Evolutionary conservation across 2,888 invertebrate genomes (phyloP).

Genomic region (Malthinus flaveolus): DNA sequence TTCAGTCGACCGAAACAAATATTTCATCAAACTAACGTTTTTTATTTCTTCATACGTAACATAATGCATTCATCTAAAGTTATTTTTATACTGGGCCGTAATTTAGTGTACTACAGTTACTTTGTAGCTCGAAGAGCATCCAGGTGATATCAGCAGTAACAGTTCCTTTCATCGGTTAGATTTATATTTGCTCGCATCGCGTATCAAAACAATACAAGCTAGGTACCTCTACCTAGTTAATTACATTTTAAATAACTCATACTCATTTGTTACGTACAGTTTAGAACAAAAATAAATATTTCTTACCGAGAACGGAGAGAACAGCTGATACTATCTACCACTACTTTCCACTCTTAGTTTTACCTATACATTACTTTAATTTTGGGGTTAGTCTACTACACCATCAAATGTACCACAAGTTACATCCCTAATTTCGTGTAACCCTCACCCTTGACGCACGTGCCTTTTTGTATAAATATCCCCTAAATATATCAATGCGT

Average conservation of each 20-base stretch:
- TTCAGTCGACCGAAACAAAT: too few species aligned
- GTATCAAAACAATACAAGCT: neutral
- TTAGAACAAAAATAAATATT: neutral
- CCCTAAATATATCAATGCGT: constrained; percentile 22
- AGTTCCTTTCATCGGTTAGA: too few species aligned
- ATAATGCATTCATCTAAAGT: too few species aligned
- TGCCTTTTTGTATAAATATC: constrained; percentile 19
- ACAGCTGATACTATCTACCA: neutral
- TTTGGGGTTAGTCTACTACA: constrained; percentile 18
- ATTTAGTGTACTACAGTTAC: too few species aligned
- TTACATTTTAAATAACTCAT: neutral
- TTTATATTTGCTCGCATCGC: too few species aligned
- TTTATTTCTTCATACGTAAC: too few species aligned
- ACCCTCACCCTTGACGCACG: constrained; percentile 26
- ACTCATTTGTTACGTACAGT: neutral
- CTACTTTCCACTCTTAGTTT: neutral
- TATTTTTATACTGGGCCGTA: too few species aligned
- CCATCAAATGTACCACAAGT: constrained; percentile 15
- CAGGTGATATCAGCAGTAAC: too few species aligned
- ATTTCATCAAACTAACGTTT: too few species aligned
- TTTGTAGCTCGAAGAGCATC: too few species aligned
- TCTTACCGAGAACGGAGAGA: neutral
- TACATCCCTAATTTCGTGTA: constrained; percentile 22
- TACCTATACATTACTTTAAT: constrained; percentile 23
- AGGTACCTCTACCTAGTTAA: neutral